These are phyloP conservation scores for Pao palembangensis DNA, from an alignment of 2,113 vertebrate genomes.

Conservation along the genomic window DNA sequence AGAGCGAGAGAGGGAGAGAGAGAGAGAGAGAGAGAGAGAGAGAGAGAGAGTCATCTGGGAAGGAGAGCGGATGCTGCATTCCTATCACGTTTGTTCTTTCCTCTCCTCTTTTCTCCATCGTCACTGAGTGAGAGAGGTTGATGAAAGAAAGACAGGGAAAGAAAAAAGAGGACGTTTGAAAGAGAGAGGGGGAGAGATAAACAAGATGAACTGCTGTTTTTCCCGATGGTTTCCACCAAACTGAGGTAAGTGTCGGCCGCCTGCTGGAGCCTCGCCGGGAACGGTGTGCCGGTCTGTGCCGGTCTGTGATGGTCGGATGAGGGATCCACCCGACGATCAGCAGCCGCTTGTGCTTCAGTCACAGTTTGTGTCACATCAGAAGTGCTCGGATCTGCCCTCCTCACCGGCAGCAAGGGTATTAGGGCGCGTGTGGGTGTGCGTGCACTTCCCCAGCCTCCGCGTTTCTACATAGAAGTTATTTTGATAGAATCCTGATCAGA, in stretches of 20 bases:
- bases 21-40: slow-evolving; percentile 45
- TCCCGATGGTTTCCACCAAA: slow-evolving; percentile 76
- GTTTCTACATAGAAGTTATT: slow-evolving; percentile 20
- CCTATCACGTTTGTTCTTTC: slow-evolving; percentile 85
- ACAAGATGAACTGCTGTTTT: slow-evolving; percentile 77
- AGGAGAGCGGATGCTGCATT: slow-evolving; percentile 79
- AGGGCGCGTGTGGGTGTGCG: background rate
- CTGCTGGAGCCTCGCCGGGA: slow-evolving; percentile 2
- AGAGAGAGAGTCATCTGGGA: slow-evolving; percentile 58
- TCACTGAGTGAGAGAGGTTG: slow-evolving; percentile 61
- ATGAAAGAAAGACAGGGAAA: slow-evolving; percentile 32
- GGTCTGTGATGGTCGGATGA: background rate
- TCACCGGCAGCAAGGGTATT: background rate
- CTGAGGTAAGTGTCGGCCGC: slow-evolving; percentile 81
- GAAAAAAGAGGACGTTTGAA: slow-evolving; percentile 53
- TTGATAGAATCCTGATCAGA: background rate
- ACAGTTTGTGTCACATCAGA: slow-evolving; percentile 12
- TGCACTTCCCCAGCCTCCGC: background rate
- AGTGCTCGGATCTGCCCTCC: background rate
- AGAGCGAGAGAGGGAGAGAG: slow-evolving; percentile 19
- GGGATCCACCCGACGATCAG: too few relatives aligned
- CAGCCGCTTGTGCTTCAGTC: background rate
- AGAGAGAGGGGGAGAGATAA: slow-evolving; percentile 56
- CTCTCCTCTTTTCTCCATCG: slow-evolving; percentile 73
- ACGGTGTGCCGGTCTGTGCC: background rate